Base-by-base conservation (phyloP, 2,113 vertebrate species). In the Rhea americana region DNA sequence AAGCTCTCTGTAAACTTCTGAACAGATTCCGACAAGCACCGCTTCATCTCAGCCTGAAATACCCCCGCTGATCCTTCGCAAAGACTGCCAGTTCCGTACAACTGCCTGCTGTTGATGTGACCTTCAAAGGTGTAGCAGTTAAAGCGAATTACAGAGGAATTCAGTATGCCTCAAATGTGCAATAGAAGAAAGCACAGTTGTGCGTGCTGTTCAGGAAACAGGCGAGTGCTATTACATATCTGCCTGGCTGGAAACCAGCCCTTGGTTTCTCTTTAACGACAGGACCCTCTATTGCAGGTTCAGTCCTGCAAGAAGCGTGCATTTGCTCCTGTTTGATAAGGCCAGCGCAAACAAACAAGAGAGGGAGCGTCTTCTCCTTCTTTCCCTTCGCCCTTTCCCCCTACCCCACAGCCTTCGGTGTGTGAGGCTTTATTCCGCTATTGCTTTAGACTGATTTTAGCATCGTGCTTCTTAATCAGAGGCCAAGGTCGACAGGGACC, bases 191-290 rank as follows among this genome's bases (percentile, higher is more conserved):
- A 96, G 89, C 79, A 87, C 66, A 82, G 82, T 26, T 58, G 45
- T 67, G 10, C 21, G 39, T 43, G 56, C 6, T 91, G 59, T 21
- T 95, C 65, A 71, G 74, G 58, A 75, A 63, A 67, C 22, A 85
- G 62, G 35, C 88, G 84, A 94, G 61, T 0, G 1, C 37, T 65
- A 20, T 87, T 85, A 74, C 75, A 18, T 28, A 32, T 21, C 25
- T 79, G 63, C 82, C 75, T 89, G 80, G 91, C 94, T 95, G 86
- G 91, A 96, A 93, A 93, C 26, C 62, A 94, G 82, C 45, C 73
- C 59, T 77, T 94, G 51, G 47, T 92, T 93, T 84, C 66, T 73
- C 79, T 72, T 90, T 76, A 86, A 87, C 81, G 93, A 93, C 73
- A 87, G 71, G 62, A 32, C 72, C 77, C 91, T 86, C n/a, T 25